These are phyloP conservation scores for Pseudanteris insignis DNA, from an alignment of 2,888 invertebrate species.

Conservation along the genomic window DNA sequence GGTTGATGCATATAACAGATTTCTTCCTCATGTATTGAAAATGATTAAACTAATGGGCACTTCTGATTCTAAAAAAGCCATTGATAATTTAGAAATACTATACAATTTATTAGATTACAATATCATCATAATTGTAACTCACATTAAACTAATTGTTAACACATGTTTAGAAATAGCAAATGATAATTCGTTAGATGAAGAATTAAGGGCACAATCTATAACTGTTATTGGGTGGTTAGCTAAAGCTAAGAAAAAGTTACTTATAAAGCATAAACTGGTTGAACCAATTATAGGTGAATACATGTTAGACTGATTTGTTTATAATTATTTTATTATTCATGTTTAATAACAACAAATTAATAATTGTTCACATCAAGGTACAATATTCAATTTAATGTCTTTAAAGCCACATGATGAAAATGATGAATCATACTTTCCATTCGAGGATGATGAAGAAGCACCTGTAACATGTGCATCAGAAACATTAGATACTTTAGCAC, in stretches of 20 bases:
- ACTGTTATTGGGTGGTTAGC: conserved; percentile 75
- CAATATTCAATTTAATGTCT: conserved; percentile 77
- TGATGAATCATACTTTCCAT: conserved; percentile 74
- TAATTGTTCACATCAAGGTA: conserved; percentile 56
- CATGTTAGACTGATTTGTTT: conserved; percentile 3
- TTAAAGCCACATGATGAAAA: conserved; percentile 71
- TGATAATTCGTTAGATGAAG: conserved; percentile 70
- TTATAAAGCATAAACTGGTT: conserved; percentile 77
- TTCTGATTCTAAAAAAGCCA: conserved; percentile 71
- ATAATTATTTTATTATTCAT: background rate
- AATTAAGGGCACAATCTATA: conserved; percentile 75
- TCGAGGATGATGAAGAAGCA: no score
- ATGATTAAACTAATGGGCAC: conserved; percentile 71
- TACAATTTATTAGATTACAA: conserved; percentile 75
- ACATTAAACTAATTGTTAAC: conserved; percentile 73
- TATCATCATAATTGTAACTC: conserved; percentile 72
- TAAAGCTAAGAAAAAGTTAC: conserved; percentile 76
- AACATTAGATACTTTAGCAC: no score
- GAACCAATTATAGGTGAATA: conserved; percentile 69
- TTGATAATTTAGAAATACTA: conserved; percentile 73
- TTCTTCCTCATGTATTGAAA: conserved; percentile 70
- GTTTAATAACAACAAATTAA: no score
- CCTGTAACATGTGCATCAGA: no score
- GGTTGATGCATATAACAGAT: conserved; percentile 70
- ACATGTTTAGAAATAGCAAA: conserved; percentile 74